These are phyloP conservation scores for Apotomis capreana DNA, from an alignment of 2,888 invertebrate genomes.

Conservation along the genomic window DNA sequence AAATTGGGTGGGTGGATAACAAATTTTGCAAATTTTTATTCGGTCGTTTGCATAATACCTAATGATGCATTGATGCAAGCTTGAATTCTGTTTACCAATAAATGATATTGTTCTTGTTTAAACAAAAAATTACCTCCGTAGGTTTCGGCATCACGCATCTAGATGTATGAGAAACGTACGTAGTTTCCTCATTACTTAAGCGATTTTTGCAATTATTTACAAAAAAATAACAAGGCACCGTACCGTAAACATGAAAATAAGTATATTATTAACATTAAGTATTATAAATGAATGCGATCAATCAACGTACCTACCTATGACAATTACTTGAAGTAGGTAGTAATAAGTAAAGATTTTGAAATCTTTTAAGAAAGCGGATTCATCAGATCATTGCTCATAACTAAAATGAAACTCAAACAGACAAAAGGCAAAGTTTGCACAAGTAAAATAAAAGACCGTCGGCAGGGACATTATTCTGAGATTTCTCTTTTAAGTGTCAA, in stretches of 20 bases:
- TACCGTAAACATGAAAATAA: too few relatives aligned
- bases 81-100: not conserved
- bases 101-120: not conserved
- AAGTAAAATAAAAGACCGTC: slow-evolving; percentile 5
- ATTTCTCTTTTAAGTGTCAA: slow-evolving; percentile 8
- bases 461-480: slow-evolving; percentile 9
- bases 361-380: not conserved
- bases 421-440: slow-evolving; percentile 16
- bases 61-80: slow-evolving; percentile 1
- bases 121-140: not conserved
- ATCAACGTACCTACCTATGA: too few relatives aligned
- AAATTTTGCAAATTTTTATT: slow-evolving; percentile 24
- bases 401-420: slow-evolving; percentile 20
- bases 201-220: too few relatives aligned
- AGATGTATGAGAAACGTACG: too few relatives aligned
- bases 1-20: slow-evolving; percentile 23
- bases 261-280: too few relatives aligned
- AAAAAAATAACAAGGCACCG: too few relatives aligned
- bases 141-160: too few relatives aligned
- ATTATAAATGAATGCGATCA: too few relatives aligned
- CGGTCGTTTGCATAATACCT: not conserved
- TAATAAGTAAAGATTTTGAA: not conserved
- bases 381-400: slow-evolving; percentile 11
- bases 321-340: not conserved
- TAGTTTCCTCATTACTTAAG: too few relatives aligned